Evolutionary conservation across 2,888 invertebrate genomes (phyloP).

Genomic region (Sphaerophoria taeniata): DNA sequence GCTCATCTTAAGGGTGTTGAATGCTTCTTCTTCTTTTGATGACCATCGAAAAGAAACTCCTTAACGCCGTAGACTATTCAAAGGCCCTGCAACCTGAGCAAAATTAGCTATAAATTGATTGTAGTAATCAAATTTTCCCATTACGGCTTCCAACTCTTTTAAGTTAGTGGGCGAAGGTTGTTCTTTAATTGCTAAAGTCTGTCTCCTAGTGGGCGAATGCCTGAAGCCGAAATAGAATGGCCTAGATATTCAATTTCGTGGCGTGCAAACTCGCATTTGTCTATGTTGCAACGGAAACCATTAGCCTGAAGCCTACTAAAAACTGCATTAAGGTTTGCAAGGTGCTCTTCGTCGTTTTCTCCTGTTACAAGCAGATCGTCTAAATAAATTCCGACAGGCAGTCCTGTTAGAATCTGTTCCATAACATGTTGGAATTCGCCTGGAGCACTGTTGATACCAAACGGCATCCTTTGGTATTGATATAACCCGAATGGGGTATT

Average conservation of each 20-base stretch:
- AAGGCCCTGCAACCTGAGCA: no score
- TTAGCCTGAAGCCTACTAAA: constrained; percentile 22
- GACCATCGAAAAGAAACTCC: constrained; percentile 14
- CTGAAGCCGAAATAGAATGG: constrained; percentile 30
- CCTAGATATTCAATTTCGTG: constrained; percentile 20
- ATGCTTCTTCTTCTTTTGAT: constrained; percentile 22
- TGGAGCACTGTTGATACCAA: constrained; percentile 18
- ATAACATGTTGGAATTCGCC: constrained; percentile 8
- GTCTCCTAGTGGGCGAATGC: constrained; percentile 35
- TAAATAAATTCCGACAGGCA: constrained; percentile 37
- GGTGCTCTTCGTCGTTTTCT: constrained; percentile 37
- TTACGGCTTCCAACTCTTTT: no score
- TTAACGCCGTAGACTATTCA: constrained; percentile 2
- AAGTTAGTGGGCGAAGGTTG: constrained; percentile 18
- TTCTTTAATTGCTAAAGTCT: constrained; percentile 29
- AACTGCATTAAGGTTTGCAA: constrained; percentile 27
- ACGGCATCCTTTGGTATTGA: constrained; percentile 29
- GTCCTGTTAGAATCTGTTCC: constrained; percentile 14
- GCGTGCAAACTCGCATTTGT: constrained; percentile 44
- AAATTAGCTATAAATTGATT: no score
- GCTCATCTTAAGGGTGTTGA: neutral
- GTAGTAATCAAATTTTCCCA: no score
- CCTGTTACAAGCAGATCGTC: constrained; percentile 56
- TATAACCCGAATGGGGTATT: constrained; percentile 25
- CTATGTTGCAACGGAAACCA: constrained; percentile 42